Conservation (phyloP, 2,797 vertebrate species). For the Cichlasoma orientale region DNA sequence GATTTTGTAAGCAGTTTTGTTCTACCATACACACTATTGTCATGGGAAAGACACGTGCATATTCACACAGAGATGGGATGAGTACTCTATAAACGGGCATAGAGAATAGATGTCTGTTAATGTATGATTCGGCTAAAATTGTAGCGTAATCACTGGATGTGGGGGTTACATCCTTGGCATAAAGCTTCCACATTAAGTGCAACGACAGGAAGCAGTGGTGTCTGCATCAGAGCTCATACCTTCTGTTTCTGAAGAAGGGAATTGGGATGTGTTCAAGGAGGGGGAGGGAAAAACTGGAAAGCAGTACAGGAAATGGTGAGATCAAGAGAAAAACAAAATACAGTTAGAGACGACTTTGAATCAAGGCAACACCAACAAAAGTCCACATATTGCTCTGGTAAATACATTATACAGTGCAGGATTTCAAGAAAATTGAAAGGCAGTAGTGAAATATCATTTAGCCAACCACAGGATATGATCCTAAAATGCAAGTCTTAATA, state of each 20-base stretch:
- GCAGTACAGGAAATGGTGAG: constrained; percentile 1
- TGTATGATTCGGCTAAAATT: constrained; percentile 39
- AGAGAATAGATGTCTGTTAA: constrained; percentile 35
- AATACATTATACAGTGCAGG: too few relatives aligned
- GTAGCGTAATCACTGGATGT: constrained; percentile 43
- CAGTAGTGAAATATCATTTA: too few relatives aligned
- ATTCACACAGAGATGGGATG: constrained; percentile 36
- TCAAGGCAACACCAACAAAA: background rate
- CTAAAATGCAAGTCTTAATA: too few relatives aligned
- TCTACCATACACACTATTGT: background rate
- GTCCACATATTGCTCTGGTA: background rate
- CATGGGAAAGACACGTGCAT: background rate
- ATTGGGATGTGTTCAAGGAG: background rate
- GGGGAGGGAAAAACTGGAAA: background rate
- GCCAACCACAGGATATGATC: too few relatives aligned
- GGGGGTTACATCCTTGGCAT: constrained; percentile 43
- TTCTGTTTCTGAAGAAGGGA: too few relatives aligned
- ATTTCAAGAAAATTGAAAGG: too few relatives aligned
- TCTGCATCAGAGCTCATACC: too few relatives aligned
- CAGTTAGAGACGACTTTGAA: background rate
- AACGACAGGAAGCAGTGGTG: constrained; percentile 10
- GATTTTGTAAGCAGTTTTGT: background rate
- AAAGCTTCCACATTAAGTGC: constrained; percentile 37
- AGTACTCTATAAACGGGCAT: constrained; percentile 9
- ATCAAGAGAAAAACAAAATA: background rate